Conservation (phyloP, 2,888 invertebrate genomes). For the Globia sparganii region DNA sequence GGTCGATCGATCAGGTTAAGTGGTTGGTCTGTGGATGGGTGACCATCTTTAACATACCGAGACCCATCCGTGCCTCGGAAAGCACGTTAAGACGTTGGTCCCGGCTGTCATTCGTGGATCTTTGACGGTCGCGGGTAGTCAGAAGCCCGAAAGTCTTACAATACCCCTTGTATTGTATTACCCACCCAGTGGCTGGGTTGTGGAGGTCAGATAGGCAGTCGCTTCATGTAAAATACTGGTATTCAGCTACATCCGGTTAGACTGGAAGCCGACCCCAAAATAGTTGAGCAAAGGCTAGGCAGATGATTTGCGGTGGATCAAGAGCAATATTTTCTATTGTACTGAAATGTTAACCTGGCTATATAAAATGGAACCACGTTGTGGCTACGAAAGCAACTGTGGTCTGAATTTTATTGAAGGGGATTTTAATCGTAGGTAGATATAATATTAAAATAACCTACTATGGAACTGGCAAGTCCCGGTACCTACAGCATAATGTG, state of each 20-base stretch:
- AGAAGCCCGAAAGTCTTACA: no score
- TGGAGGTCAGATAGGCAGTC: no score
- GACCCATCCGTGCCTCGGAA: no score
- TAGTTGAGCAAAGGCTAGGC: no score
- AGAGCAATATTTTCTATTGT: slow-evolving; percentile 20
- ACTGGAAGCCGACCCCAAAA: no score
- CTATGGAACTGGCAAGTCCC: neutral
- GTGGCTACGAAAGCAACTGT: slow-evolving; percentile 14
- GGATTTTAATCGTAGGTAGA: neutral
- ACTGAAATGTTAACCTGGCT: neutral
- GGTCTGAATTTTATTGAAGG: neutral
- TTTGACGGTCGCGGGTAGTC: neutral
- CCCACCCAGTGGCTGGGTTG: no score
- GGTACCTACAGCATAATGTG: neutral
- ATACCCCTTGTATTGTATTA: no score
- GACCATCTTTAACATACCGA: no score
- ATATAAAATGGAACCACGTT: slow-evolving; percentile 3
- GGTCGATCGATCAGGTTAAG: neutral
- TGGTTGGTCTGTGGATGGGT: no score
- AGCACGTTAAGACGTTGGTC: no score
- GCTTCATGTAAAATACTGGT: no score
- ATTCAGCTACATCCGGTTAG: no score
- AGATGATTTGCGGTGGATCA: neutral
- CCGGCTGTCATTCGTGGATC: neutral
- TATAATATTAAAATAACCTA: neutral